A percentile compares a stretch with the other conserved stretches of the same genome.
These are phyloP conservation scores for Laspeyria flexula DNA, from an alignment of 2,888 invertebrate genomes.

Conservation along the genomic window DNA sequence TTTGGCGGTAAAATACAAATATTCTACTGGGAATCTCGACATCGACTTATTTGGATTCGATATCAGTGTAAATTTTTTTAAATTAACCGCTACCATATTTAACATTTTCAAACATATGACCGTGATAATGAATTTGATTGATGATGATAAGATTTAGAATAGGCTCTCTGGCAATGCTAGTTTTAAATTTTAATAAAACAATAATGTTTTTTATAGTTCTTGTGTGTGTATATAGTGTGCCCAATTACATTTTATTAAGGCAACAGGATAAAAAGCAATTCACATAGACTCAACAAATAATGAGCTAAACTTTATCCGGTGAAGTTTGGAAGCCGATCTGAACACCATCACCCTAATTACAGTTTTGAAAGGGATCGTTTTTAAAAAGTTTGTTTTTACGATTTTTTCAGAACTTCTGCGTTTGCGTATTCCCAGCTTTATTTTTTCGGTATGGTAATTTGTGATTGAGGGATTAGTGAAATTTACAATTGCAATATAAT, in stretches of 20 bases:
- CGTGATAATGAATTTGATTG: too few species aligned
- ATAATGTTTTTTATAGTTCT: too few species aligned
- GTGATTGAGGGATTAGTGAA: neutral
- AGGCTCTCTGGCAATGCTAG: too few species aligned
- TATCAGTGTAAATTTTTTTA: too few species aligned
- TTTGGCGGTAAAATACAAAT: too few species aligned
- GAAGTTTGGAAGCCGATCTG: slow-evolving; percentile 4
- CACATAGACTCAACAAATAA: slow-evolving; percentile 27
- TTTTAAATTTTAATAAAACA: too few species aligned
- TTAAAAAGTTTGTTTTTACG: slow-evolving; percentile 15
- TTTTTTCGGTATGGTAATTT: slow-evolving; percentile 8
- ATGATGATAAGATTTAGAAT: too few species aligned
- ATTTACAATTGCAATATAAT: neutral
- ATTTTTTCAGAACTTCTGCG: slow-evolving; percentile 11
- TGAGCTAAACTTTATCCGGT: slow-evolving; percentile 18
- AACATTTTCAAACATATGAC: too few species aligned
- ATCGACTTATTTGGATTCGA: too few species aligned
- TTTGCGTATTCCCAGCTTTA: slow-evolving; percentile 4
- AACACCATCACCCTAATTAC: slow-evolving; percentile 25
- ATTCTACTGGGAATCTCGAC: too few species aligned
- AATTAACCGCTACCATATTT: too few species aligned
- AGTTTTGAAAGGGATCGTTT: slow-evolving; percentile 18
- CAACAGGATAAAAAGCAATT: slow-evolving; percentile 18
- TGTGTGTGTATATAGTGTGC: too few species aligned
- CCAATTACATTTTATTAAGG: slow-evolving; percentile 15